Percentiles rank a stretch among this genome's conserved stretches.
Evolutionary conservation across 2,797 vertebrate genomes (phyloP).

Genomic region (Ispidina picta): DNA sequence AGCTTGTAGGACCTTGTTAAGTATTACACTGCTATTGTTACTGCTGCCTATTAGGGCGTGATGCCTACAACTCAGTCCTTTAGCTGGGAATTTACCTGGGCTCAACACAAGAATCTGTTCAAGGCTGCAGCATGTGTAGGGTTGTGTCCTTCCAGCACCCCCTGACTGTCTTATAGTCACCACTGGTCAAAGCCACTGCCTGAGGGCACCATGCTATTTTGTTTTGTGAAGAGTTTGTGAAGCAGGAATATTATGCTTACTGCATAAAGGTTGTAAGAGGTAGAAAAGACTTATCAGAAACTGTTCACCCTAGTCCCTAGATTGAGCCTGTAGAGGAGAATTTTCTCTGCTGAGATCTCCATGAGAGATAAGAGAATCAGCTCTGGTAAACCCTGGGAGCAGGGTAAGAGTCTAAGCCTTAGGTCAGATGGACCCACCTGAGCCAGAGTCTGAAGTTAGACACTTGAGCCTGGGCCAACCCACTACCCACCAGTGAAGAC

Average conservation of each 20-base stretch:
- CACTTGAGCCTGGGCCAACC: not conserved
- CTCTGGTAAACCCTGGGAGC: not conserved
- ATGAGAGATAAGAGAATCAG: not conserved
- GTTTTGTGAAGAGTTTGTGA: not conserved
- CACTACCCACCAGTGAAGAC: not conserved
- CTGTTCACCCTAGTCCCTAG: not conserved
- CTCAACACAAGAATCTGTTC: not conserved
- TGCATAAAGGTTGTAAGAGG: not conserved
- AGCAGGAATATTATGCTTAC: not conserved
- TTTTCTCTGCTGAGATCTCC: not conserved
- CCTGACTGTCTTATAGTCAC: not conserved
- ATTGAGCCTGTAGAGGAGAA: not conserved
- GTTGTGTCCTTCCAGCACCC: not conserved
- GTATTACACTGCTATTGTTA: not conserved
- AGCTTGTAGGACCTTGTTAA: not conserved
- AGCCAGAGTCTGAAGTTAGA: not conserved
- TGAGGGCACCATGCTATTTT: not conserved
- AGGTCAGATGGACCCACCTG: not conserved
- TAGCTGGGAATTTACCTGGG: not conserved
- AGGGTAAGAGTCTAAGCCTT: not conserved
- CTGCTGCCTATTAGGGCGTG: not conserved
- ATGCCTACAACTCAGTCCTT: accelerated
- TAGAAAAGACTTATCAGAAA: not conserved
- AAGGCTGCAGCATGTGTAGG: not conserved
- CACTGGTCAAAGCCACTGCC: not conserved